phyloP scores from a whole-genome alignment of 2,888 invertebrate species.

The Cremastinae sp. region DNA sequence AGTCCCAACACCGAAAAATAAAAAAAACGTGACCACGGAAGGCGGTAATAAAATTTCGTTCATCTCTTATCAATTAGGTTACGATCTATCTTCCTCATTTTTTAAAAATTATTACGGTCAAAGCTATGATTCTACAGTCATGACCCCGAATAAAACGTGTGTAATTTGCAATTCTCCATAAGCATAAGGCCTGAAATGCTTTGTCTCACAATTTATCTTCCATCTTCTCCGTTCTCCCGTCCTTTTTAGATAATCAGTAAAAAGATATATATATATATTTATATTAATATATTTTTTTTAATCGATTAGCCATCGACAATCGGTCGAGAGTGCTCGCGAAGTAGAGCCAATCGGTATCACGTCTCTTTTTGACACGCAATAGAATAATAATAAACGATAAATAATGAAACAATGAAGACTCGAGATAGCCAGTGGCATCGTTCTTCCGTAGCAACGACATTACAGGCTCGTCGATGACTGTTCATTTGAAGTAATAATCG shows the following conservation, averaged over 20 bases:
- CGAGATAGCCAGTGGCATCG: slow-evolving; percentile 15
- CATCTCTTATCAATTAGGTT: slow-evolving; percentile 29
- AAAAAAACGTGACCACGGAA: neutral
- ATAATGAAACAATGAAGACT: slow-evolving; percentile 3
- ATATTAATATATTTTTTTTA: slow-evolving; percentile 8
- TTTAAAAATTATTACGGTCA: neutral
- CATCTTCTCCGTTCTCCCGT: neutral
- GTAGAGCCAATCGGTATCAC: slow-evolving; percentile 30
- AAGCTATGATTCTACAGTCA: slow-evolving; percentile 2
- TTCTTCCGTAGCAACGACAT: neutral
- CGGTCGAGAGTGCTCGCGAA: slow-evolving; percentile 6
- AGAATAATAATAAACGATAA: neutral
- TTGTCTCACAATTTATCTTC: neutral
- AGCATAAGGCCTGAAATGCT: slow-evolving; percentile 41
- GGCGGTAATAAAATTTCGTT: slow-evolving; percentile 15
- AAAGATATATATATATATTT: slow-evolving; percentile 22
- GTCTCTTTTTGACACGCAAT: neutral
- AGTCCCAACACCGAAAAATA: no score
- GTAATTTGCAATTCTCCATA: slow-evolving; percentile 30
- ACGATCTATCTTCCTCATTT: slow-evolving; percentile 1
- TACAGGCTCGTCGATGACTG: neutral
- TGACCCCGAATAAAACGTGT: slow-evolving; percentile 12
- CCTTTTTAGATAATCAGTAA: slow-evolving; percentile 10
- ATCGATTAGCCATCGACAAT: slow-evolving; percentile 28
- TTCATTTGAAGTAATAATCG: neutral